phyloP scores from a whole-genome alignment of 2,797 vertebrate species.

The Arrhamphus sclerolepis region DNA sequence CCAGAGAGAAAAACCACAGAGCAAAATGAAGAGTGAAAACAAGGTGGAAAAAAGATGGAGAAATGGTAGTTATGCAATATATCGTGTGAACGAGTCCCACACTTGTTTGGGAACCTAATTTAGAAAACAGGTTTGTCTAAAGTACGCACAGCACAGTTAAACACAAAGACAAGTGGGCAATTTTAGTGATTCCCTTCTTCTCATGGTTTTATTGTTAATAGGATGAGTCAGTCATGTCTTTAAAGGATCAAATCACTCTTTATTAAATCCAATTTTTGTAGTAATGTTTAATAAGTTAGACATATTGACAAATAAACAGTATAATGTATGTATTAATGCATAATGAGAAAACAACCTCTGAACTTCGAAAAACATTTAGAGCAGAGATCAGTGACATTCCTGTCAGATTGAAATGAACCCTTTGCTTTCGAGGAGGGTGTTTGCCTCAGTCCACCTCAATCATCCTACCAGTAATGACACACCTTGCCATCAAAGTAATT shows the following conservation, averaged over 20 bases:
- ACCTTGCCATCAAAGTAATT: conserved; percentile 8
- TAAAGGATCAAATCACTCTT: not conserved
- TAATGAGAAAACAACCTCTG: conserved; percentile 4
- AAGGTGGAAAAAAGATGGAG: not conserved
- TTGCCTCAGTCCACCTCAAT: conserved; percentile 13
- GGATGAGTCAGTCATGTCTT: too few species aligned
- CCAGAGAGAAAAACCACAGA: not conserved
- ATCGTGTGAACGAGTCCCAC: conserved; percentile 21
- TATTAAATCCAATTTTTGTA: not conserved
- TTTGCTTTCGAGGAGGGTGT: conserved; percentile 10
- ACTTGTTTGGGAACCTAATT: conserved; percentile 7
- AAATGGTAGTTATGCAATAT: conserved; percentile 28
- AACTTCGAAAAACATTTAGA: conserved; percentile 19
- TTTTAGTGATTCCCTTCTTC: too few species aligned
- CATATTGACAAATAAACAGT: not conserved
- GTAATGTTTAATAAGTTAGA: conserved; percentile 1
- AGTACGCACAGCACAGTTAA: not conserved
- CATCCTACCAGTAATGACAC: conserved; percentile 14
- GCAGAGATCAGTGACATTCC: conserved; percentile 25
- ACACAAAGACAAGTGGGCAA: not conserved
- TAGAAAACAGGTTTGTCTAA: conserved; percentile 8
- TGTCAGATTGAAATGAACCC: conserved; percentile 25
- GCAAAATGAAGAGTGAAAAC: conserved; percentile 7
- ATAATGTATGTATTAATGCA: not conserved
- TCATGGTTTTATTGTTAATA: too few species aligned